Conservation (phyloP, 2,888 invertebrate genomes). For the Hydroisotoma schaefferi region DNA sequence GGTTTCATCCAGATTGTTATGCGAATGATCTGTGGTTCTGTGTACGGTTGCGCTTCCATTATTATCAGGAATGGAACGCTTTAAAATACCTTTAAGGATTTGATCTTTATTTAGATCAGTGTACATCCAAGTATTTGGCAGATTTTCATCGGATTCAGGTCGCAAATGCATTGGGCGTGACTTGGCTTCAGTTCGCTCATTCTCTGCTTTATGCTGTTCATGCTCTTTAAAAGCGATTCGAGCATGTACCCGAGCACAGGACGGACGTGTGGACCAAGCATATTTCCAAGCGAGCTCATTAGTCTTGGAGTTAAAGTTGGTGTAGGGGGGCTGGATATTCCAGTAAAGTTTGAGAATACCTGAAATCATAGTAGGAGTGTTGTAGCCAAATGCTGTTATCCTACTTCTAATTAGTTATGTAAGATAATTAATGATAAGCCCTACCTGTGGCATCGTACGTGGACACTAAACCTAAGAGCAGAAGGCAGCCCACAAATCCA, state of each 20-base stretch:
- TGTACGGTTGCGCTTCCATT: too few relatives aligned
- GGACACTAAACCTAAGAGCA: slow-evolving; percentile 1
- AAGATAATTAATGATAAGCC: neutral
- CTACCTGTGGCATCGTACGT: neutral
- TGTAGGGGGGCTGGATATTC: too few relatives aligned
- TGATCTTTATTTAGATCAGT: too few relatives aligned
- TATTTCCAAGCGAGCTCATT: slow-evolving; percentile 15
- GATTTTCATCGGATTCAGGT: too few relatives aligned
- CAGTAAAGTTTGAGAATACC: too few relatives aligned
- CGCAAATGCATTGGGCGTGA: too few relatives aligned
- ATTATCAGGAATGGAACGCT: too few relatives aligned
- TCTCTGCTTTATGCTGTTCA: neutral
- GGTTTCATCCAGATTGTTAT: neutral
- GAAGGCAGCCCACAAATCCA: neutral
- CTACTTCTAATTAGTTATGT: too few relatives aligned
- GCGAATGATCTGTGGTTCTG: neutral
- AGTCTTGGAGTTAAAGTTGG: too few relatives aligned
- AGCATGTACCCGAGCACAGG: slow-evolving; percentile 7
- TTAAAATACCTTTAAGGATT: too few relatives aligned
- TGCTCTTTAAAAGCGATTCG: neutral
- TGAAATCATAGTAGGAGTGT: too few relatives aligned
- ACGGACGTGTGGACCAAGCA: slow-evolving; percentile 2
- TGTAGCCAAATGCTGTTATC: too few relatives aligned
- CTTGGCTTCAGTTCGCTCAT: neutral
- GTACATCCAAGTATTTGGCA: neutral